phyloP scores from a whole-genome alignment of 23 tunicate species.

The Aplidium turbinatum region DNA sequence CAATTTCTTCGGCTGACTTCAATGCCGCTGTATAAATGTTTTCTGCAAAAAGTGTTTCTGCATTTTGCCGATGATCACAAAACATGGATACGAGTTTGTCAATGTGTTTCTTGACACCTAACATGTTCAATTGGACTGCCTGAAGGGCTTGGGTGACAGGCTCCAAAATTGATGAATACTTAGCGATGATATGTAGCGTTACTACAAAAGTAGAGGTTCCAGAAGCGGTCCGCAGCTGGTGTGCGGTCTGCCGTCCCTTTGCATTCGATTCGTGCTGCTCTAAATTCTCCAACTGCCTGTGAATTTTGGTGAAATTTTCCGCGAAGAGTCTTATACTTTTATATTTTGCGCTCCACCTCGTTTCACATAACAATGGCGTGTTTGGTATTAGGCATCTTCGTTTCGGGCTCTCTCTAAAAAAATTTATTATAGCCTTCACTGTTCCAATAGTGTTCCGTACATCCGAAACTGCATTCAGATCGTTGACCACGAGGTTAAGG shows the following conservation, averaged over 20 bases:
- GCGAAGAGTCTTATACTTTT: constrained; percentile 10
- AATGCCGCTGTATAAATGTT: too few relatives aligned
- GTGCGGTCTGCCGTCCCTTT: constrained; percentile 1
- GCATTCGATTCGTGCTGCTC: constrained; percentile 9
- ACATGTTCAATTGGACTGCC: constrained; percentile 1
- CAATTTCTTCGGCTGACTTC: too few relatives aligned
- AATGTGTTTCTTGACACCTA: constrained; percentile 11
- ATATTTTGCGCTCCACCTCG: neutral
- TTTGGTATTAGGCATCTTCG: constrained; percentile 10
- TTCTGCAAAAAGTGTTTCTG: too few relatives aligned
- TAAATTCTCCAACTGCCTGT: neutral
- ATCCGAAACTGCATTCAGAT: constrained; percentile 15
- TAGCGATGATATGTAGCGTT: constrained; percentile 4
- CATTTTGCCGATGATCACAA: constrained; percentile 1
- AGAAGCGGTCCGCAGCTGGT: neutral
- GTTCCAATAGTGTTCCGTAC: constrained; percentile 6
- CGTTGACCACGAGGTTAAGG: constrained; percentile 10
- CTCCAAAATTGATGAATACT: constrained; percentile 18
- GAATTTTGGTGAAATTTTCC: neutral
- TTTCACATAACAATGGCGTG: constrained; percentile 19
- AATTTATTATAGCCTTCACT: constrained; percentile 8
- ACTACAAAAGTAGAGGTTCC: constrained; percentile 1
- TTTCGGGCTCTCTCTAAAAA: constrained; percentile 10
- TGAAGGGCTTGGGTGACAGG: constrained; percentile 9
- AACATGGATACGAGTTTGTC: constrained; percentile 6